Evolutionary conservation across 1,140 invertebrate species (phyloP), one percentile per base, ranked within the genome.

Genomic region (Drosophila pandora): DNA sequence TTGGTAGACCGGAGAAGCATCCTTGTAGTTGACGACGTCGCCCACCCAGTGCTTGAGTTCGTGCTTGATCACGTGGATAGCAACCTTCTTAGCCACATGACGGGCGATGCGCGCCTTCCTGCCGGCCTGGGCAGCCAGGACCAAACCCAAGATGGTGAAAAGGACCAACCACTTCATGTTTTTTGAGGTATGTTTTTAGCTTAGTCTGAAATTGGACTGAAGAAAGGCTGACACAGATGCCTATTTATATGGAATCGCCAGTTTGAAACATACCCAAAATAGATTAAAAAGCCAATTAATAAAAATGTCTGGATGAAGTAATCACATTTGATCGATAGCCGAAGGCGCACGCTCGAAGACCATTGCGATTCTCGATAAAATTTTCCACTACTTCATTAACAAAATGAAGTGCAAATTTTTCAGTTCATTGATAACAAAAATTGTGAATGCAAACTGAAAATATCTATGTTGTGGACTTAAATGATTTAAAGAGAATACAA

Each of bases 101-200:
- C 68, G 60, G 54, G 39, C 68, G 3, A 90, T 68, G 37, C 70
- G 76, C 1, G 1, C 6, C 41, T 43, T 43, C 41, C 41, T 43
- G 17, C 41, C 41, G 17, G 41, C 41, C 41, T 85, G 71, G 10
- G 90, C 7, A 78, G 28, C 71, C 78, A 43, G 17, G 47, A 57
- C 70, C 47, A 76, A 23, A 0, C 71, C 80, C 57, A 70, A 23
- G 5, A 89, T 30, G 45, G 54, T 61, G 48, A 88, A 10, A 10
- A 77, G 28, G 1, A 89, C 50, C 17, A 77, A 22, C 22, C 22
- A 62, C 62, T 88, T 90, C 0, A 76, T 64, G 88, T 88, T 90
- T 58, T 55, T 62, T 45, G 8, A 3, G 6, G 6, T 1, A 21
- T 0, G 61, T 62, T n/a, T 22, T 7, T 7, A 8, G 17, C 41